Evolutionary conservation across 2,113 vertebrate genomes (phyloP).

Genomic region (Pithys albifrons): DNA sequence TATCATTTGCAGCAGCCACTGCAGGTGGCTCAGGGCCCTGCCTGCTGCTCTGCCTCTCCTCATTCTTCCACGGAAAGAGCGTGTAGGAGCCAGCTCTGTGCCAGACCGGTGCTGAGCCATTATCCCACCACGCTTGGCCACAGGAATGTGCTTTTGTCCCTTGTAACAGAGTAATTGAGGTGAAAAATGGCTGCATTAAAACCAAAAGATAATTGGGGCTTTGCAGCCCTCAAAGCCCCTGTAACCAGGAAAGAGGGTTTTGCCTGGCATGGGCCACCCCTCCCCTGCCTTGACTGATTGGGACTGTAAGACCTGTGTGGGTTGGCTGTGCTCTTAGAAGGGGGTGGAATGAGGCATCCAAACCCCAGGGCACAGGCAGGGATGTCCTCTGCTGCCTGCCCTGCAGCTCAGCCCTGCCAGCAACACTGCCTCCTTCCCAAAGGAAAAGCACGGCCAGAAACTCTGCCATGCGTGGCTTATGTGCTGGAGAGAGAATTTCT

Average conservation of each 20-base stretch:
- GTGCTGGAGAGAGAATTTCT: not conserved
- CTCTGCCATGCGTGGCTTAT: not conserved
- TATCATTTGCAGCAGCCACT: not conserved
- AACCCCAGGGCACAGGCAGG: not conserved
- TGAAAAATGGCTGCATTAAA: not conserved
- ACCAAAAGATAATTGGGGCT: accelerated
- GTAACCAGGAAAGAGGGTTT: not conserved
- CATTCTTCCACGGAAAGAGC: accelerated
- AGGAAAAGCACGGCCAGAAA: not conserved
- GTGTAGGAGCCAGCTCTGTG: not conserved
- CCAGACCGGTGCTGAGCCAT: accelerated
- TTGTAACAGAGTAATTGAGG: not conserved
- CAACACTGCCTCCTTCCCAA: not conserved
- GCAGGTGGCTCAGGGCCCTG: accelerated
- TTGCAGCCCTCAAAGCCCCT: not conserved
- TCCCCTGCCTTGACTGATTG: accelerated
- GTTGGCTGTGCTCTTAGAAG: not conserved
- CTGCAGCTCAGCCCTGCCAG: not conserved
- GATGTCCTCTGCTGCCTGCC: not conserved
- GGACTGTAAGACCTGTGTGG: not conserved
- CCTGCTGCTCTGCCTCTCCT: not conserved
- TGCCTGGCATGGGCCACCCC: accelerated
- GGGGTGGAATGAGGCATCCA: accelerated
- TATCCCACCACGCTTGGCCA: accelerated
- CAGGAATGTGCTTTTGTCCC: not conserved